A percentile compares a stretch with the other conserved stretches of the same genome.
Conservation (phyloP, 2,113 vertebrate species). For the Chaetops frenatus region DNA sequence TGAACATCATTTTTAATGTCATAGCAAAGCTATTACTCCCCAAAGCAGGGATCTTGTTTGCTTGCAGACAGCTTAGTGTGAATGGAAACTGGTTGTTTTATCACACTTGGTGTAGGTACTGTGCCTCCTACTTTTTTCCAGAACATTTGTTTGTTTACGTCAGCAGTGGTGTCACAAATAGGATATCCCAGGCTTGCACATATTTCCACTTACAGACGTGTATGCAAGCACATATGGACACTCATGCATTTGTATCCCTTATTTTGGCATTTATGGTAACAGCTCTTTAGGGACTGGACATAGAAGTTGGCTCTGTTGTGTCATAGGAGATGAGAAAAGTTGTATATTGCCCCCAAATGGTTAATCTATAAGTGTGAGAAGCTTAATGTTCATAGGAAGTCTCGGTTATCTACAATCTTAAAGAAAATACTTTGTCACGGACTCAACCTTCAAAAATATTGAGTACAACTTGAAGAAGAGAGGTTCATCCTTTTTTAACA, state of each 20-base stretch:
- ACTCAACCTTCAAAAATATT: background rate
- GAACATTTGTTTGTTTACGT: background rate
- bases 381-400: background rate
- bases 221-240: background rate
- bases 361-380: background rate
- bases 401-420: background rate
- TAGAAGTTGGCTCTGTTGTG: background rate
- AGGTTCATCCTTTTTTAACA: background rate
- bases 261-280: background rate
- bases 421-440: background rate
- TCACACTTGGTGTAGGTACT: background rate
- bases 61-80: background rate
- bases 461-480: background rate
- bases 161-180: background rate
- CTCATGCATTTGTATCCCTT: background rate
- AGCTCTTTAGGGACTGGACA: background rate
- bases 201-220: fast-evolving
- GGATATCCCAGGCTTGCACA: background rate
- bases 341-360: background rate
- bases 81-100: background rate
- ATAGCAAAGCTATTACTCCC: fast-evolving
- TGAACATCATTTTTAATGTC: fast-evolving
- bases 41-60: background rate
- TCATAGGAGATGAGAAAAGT: background rate
- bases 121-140: background rate